Evolutionary conservation across 2,888 invertebrate genomes (phyloP).

Genomic region (Agrilus cyanescens): DNA sequence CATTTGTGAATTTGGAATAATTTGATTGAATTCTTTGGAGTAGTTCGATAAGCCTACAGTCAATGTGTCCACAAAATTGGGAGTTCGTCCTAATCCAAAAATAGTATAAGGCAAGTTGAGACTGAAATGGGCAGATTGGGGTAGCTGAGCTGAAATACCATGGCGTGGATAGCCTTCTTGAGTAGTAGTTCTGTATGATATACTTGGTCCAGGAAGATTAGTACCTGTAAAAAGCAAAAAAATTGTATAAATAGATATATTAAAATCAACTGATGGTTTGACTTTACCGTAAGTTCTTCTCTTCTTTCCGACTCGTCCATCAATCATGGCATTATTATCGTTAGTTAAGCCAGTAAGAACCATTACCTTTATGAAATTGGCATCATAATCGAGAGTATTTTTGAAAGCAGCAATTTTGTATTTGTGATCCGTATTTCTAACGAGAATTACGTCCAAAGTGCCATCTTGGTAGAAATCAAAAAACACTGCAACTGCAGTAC

Average conservation of each 20-base stretch:
- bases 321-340: slow-evolving; percentile 54
- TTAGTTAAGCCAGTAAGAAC: slow-evolving; percentile 76
- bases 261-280: slow-evolving; percentile 3
- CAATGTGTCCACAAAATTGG: slow-evolving; percentile 90
- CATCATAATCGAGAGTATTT: slow-evolving; percentile 84
- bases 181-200: slow-evolving; percentile 79
- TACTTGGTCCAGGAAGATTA: slow-evolving; percentile 83
- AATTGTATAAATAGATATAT: slow-evolving; percentile 17
- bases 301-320: slow-evolving; percentile 63
- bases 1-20: slow-evolving; percentile 96
- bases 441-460: slow-evolving; percentile 76
- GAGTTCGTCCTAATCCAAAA: slow-evolving; percentile 95
- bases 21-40: slow-evolving; percentile 71
- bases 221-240: slow-evolving; percentile 41
- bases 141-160: slow-evolving; percentile 76
- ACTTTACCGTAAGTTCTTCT: slow-evolving; percentile 62
- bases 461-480: slow-evolving; percentile 93
- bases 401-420: slow-evolving; percentile 67
- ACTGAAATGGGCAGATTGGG: slow-evolving; percentile 85
- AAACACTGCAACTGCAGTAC: slow-evolving; percentile 76
- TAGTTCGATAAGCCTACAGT: slow-evolving; percentile 65
- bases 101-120: slow-evolving; percentile 91
- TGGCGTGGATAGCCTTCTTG: slow-evolving; percentile 71
- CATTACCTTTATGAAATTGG: slow-evolving; percentile 92
- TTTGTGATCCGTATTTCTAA: slow-evolving; percentile 29